A percentile compares a stretch with the other conserved stretches of the same genome.
These are phyloP conservation scores for Drosophila asahinai DNA, from an alignment of 1,140 invertebrate genomes.

Conservation along the genomic window DNA sequence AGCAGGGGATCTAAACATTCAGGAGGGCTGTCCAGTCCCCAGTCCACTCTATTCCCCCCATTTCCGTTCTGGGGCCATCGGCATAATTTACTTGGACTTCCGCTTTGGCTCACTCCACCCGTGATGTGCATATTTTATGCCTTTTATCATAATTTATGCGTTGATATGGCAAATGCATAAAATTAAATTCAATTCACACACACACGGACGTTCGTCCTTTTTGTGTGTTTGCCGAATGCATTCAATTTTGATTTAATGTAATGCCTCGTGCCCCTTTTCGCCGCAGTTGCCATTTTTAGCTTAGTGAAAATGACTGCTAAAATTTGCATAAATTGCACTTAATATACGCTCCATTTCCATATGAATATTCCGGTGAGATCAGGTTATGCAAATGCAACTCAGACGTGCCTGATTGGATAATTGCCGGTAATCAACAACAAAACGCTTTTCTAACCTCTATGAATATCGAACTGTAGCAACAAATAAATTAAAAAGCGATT, in stretches of 20 bases:
- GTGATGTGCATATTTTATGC: constrained; percentile 63
- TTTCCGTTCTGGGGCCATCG: constrained; percentile 43
- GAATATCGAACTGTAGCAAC: background rate
- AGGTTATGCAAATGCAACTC: constrained; percentile 33
- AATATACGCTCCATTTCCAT: constrained; percentile 53
- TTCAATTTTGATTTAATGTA: constrained; percentile 74
- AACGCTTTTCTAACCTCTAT: constrained; percentile 16
- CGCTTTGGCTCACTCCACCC: constrained; percentile 46
- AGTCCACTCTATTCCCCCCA: constrained; percentile 8
- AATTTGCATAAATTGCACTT: constrained; percentile 67
- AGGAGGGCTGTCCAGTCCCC: background rate
- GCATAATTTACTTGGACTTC: constrained; percentile 67
- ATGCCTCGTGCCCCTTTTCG: constrained; percentile 28
- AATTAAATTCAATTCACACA: constrained; percentile 68
- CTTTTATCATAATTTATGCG: constrained; percentile 77
- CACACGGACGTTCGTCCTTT: constrained; percentile 14
- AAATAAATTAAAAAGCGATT: constrained; percentile 21
- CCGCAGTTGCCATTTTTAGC: constrained; percentile 32
- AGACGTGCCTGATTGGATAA: constrained; percentile 47
- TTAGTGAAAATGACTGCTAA: constrained; percentile 40
- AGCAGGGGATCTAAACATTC: constrained; percentile 5
- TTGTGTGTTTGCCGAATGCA: constrained; percentile 62
- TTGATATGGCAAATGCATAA: constrained; percentile 71
- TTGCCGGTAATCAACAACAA: constrained; percentile 51
- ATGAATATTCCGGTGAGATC: constrained; percentile 21